Base-by-base conservation (phyloP, 2,113 vertebrate genomes). In the Rhinopomastus cyanomelas region DNA sequence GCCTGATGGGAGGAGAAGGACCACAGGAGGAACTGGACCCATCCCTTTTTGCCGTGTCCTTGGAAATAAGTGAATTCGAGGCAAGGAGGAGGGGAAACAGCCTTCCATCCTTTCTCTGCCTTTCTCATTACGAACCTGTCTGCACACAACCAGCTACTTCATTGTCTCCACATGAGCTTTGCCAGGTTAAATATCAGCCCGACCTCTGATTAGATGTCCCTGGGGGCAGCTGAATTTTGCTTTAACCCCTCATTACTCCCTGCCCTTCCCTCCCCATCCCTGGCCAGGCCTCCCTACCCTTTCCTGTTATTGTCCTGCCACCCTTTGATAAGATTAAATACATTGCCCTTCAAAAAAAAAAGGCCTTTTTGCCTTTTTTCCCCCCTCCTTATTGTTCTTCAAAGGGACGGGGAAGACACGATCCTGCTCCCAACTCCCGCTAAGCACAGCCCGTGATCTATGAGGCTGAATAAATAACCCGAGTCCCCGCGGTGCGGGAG, bases 271-370 rank as follows among this genome's bases (percentile, higher is more conserved):
- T 88, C 79, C 32, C 4, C 44, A 75, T 53, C 66, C 51, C 87
- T 61, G 92, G 95, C 18, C 76, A 93, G 73, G 89, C 82, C 81
- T 94, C 95, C 93, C 95, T 76, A 77, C 97, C 93, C 96, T 96
- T 97, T 97, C 97, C 97, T 97, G 97, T 92, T 95, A 96, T 97
- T 97, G 97, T 97, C 89, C 94, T 94, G 94, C 74, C 60, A 29
- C 16, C 65, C 84, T 94, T 95, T 69, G 96, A 96, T 96, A 97
- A 96, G 87, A 95, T 95, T 96, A 64, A 88, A 76, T 59, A 87
- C 82, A 30, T 42, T 90, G 88, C 81, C 77, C 62, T 62, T 32
- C 36, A 68, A 26, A 27, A 86, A 94, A 95, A 66, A 87, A 74
- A 83, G 6, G 49, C 32, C 29, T 29, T 42, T 82, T 78, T 75